Conservation (phyloP, 2,797 vertebrate species). For the Spondyliosoma cantharus region DNA sequence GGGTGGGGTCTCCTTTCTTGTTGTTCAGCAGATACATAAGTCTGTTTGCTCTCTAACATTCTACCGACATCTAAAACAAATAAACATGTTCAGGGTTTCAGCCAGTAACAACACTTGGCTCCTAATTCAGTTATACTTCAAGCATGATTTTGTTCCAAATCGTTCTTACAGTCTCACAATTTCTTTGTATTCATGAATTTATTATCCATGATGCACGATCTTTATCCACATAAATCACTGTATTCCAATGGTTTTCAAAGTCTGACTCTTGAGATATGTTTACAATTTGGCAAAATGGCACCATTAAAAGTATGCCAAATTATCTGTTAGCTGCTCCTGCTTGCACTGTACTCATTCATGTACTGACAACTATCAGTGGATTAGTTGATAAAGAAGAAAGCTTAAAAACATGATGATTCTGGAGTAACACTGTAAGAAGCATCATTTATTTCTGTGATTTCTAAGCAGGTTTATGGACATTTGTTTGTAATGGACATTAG, state of each 20-base stretch:
- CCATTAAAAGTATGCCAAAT: not conserved
- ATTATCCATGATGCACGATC: not conserved
- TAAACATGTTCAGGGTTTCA: not conserved
- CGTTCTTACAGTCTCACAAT: not conserved
- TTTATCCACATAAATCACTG: not conserved
- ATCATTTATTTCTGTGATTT: not conserved
- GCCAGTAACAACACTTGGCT: too few relatives aligned
- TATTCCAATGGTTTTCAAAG: not conserved
- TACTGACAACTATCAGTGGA: not conserved
- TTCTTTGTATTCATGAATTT: not conserved
- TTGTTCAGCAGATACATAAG: too few relatives aligned
- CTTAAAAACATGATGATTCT: not conserved
- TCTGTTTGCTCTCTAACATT: not conserved
- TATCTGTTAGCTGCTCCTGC: not conserved
- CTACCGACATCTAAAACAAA: not conserved
- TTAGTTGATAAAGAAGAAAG: not conserved
- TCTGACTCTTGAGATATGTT: not conserved
- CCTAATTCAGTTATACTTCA: not conserved
- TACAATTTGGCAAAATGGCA: not conserved
- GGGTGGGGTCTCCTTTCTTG: constrained; percentile 39
- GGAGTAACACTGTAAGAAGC: not conserved
- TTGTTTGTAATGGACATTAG: constrained; percentile 16
- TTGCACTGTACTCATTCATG: not conserved
- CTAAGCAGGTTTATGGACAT: not conserved
- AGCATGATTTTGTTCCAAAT: not conserved